Evolutionary conservation across 2,797 vertebrate genomes (phyloP), one percentile per base, ranked within the genome.

Genomic region (Sardinella longiceps): DNA sequence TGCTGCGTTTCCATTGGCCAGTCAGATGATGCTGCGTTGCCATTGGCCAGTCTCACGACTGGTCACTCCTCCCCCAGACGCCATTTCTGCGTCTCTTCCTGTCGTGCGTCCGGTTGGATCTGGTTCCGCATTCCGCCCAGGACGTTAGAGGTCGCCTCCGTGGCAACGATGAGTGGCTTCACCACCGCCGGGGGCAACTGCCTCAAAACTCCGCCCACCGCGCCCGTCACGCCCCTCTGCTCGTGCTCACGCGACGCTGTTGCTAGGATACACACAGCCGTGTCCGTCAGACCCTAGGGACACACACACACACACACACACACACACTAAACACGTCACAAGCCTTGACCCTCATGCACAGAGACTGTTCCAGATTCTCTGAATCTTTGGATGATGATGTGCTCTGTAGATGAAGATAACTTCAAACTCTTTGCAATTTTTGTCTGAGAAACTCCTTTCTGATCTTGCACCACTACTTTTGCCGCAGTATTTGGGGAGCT

Each of bases 1-100:
- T n/a, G n/a, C n/a, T n/a, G n/a, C n/a, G n/a, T n/a, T n/a, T n/a
- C n/a, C n/a, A n/a, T n/a, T n/a, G n/a, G n/a, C n/a, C n/a, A n/a
- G n/a, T n/a, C n/a, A n/a, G n/a, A 85, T 15, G 30, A 66, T 66
- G 63, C 63, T 10, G 63, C 63, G 14, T 14, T 70, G 2, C 66
- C 28, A 43, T 23, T 39, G 15, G 70, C 37, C 3, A 6, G 66
- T 80, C n/a, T n/a, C n/a, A n/a, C n/a, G n/a, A 51, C 51, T 10
- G 81, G 77, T 82, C 85, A 90, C 56, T 91, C 85, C 70, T 86
- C 37, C 77, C 84, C 88, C 70, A 85, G 46, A 45, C 89, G 89
- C 98, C 98, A 99, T 82, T 99, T 99, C 93, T 99, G 98, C 3
- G 98, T 97, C 86, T 99, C 98, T 83, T 99, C 98, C 86, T 99